phyloP scores from a whole-genome alignment of 2,113 vertebrate species.

The Alethe castanea region DNA sequence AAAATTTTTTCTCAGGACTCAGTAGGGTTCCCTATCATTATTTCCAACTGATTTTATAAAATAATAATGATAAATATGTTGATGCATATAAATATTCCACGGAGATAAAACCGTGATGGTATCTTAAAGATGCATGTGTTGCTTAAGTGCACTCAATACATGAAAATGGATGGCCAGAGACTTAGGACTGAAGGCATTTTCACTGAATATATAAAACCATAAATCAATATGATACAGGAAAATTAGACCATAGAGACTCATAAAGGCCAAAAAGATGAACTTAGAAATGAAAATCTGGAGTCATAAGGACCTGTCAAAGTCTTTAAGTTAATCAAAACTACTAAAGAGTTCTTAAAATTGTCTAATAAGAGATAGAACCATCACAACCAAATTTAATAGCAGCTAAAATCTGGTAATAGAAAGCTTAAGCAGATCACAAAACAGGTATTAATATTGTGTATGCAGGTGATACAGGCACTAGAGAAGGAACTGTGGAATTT shows the following conservation, averaged over 20 bases:
- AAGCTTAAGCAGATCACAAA: neutral
- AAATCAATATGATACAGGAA: neutral
- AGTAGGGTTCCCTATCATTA: neutral
- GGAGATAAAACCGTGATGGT: neutral
- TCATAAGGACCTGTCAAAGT: neutral
- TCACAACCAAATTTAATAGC: neutral
- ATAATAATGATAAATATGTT: neutral
- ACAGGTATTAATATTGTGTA: neutral
- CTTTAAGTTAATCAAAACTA: slow-evolving; percentile 5
- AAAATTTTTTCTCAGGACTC: neutral
- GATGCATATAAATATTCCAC: neutral
- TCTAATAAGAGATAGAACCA: neutral
- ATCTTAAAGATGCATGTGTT: neutral
- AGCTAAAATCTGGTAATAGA: neutral
- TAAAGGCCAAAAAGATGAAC: slow-evolving; percentile 6
- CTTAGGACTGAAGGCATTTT: neutral
- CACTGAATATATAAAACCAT: neutral
- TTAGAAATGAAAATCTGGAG: neutral
- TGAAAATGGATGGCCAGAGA: neutral
- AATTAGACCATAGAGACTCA: neutral
- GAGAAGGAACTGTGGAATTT: neutral
- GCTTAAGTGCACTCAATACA: neutral
- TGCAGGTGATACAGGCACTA: neutral
- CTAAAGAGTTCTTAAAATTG: neutral
- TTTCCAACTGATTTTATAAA: neutral